A percentile compares a stretch with the other conserved stretches of the same genome.
These are phyloP conservation scores for Isurus oxyrinchus DNA, from an alignment of 2,113 vertebrate species.

Conservation along the genomic window DNA sequence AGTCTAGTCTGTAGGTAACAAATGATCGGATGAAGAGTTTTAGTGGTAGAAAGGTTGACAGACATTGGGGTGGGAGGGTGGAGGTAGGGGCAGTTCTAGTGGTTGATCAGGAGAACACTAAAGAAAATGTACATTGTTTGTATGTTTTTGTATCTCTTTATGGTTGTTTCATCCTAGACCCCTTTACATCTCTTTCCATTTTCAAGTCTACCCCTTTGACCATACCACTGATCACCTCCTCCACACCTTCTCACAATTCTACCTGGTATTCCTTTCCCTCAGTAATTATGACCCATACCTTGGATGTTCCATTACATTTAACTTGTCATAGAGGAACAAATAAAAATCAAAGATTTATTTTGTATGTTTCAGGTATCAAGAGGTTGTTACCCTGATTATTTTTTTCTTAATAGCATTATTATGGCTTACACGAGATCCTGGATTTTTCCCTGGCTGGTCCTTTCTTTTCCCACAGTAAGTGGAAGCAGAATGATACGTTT, in stretches of 20 bases:
- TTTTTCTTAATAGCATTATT: slow-evolving; percentile 76
- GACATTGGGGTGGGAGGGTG: neutral
- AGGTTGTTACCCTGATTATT: slow-evolving; percentile 68
- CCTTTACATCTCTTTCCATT: neutral
- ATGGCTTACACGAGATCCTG: slow-evolving; percentile 81
- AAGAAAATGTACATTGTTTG: neutral
- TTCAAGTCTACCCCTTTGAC: neutral
- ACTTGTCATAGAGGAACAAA: neutral
- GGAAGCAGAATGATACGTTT: neutral
- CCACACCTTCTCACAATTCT: neutral
- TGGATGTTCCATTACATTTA: neutral
- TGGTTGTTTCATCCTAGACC: neutral
- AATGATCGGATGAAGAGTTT: neutral
- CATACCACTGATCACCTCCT: neutral
- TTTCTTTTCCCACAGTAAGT: slow-evolving; percentile 76
- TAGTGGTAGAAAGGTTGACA: neutral
- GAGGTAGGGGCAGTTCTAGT: too few relatives aligned
- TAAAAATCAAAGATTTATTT: neutral
- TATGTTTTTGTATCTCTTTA: neutral
- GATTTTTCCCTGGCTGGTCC: slow-evolving; percentile 80
- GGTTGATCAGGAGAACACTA: neutral
- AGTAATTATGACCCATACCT: neutral
- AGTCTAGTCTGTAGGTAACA: neutral
- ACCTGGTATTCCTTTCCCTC: neutral
- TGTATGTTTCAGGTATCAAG: slow-evolving; percentile 66